These are phyloP conservation scores for Harpagus bidentatus DNA, from an alignment of 2,113 vertebrate genomes.

Conservation along the genomic window DNA sequence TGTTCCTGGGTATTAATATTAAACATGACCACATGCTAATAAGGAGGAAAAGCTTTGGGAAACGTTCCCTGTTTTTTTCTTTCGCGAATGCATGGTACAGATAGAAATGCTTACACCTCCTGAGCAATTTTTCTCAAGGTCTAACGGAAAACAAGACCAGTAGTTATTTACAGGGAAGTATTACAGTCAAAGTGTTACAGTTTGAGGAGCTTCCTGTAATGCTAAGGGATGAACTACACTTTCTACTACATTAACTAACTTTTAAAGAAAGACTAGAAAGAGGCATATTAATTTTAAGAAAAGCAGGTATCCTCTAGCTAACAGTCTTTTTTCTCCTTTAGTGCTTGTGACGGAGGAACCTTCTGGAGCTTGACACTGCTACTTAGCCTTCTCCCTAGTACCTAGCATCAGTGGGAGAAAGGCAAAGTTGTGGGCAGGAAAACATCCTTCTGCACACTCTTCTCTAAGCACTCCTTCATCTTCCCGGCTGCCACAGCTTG, in stretches of 20 bases:
- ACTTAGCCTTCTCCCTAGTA: neutral
- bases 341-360: neutral
- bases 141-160: neutral
- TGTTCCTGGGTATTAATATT: neutral
- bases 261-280: neutral
- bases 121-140: neutral
- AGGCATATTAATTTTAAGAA: neutral
- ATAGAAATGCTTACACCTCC: neutral
- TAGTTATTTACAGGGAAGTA: neutral
- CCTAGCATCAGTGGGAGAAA: neutral
- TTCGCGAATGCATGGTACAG: neutral
- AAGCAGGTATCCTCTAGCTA: neutral
- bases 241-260: neutral
- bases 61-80: neutral
- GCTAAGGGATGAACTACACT: neutral
- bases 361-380: neutral
- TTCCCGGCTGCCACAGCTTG: neutral
- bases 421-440: neutral
- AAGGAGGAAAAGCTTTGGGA: neutral
- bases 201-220: neutral
- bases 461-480: neutral
- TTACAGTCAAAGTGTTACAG: neutral
- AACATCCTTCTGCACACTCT: fast-evolving
- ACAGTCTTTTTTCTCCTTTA: neutral
- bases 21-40: neutral